phyloP scores from a whole-genome alignment of 1,140 invertebrate species.

The Drosophila tropicalis region DNA sequence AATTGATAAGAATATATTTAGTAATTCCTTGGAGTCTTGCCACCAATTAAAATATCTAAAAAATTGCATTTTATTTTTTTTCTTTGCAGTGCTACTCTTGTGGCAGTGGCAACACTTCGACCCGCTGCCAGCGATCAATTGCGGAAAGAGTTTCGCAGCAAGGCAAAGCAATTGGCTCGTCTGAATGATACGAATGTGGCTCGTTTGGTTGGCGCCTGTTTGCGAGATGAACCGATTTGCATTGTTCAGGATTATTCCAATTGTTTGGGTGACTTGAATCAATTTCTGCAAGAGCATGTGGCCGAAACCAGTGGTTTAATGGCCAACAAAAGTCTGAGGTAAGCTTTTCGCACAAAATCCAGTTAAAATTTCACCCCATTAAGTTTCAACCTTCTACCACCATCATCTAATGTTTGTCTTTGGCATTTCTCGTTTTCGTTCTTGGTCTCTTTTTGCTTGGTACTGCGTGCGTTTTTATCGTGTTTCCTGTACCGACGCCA shows the following conservation, averaged over 20 bases:
- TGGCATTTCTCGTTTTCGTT: slow-evolving; percentile 23
- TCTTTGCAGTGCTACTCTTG: slow-evolving; percentile 85
- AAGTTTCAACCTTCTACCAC: neutral
- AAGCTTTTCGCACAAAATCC: slow-evolving; percentile 17
- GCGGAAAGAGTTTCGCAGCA: slow-evolving; percentile 87
- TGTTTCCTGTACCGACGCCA: slow-evolving; percentile 77
- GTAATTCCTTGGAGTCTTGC: too few species aligned
- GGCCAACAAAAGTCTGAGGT: slow-evolving; percentile 71
- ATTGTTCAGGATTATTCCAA: slow-evolving; percentile 87
- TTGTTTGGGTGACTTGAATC: slow-evolving; percentile 88
- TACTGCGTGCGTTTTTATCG: slow-evolving; percentile 74
- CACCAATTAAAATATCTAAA: too few species aligned
- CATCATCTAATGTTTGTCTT: slow-evolving; percentile 34
- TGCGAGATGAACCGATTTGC: slow-evolving; percentile 89
- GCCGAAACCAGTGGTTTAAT: slow-evolving; percentile 85
- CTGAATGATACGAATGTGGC: slow-evolving; percentile 92
- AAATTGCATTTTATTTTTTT: neutral
- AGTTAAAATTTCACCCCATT: neutral
- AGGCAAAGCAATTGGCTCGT: slow-evolving; percentile 89
- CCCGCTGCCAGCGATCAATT: slow-evolving; percentile 86
- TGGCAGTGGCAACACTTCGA: slow-evolving; percentile 90
- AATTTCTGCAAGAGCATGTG: slow-evolving; percentile 90
- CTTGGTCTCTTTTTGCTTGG: slow-evolving; percentile 21
- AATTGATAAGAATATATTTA: too few species aligned
- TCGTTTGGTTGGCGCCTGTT: slow-evolving; percentile 90